Base-by-base conservation (phyloP, 2,888 invertebrate genomes). In the Asteroscopus sphinx region DNA sequence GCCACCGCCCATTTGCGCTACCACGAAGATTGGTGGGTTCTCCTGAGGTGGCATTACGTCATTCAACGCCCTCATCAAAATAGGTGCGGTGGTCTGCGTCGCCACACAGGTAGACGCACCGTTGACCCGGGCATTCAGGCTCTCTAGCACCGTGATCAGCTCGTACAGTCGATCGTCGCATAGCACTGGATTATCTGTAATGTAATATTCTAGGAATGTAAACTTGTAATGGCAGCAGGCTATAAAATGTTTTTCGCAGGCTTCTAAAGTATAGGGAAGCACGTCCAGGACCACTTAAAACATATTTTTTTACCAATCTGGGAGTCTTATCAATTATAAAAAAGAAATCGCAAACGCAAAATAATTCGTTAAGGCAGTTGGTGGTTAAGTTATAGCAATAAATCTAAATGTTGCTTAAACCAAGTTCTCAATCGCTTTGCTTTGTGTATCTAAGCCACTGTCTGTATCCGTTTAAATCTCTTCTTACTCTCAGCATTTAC, bases 161-260 rank as follows among this genome's bases (percentile, higher is more conserved):
- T 97, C 97, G 68, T 96, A 96, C 55, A 97, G 88, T 8, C 95
- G 95, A 52, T 96, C 96, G 83, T 97, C 96, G 85, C 97, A 97
- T 68, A 97, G 90, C 56, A 97, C 96, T 45, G 97, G 97, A 90
- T 97, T 97, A 84, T 97, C 97, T 97, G 94, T 0, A 94, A 95
- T 32, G 30, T 16, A 72, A 68, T 59, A 39, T 60, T 49, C 65
- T 57, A 49, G 17, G 44, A 62, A 48, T 66, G n/a, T 62, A 73
- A 52, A 68, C 49, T 73, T 73, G 47, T 49, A 42, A 28, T 36
- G 26, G 33, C 44, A 42, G 46, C 17, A 30, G 15, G 33, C 30
- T 33, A 32, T 15, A 36, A 26, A 28, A 44, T 30, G 25, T 12
- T 12, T n/a, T 42, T 17, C 30, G 37, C 48, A 45, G 49, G 37